Percentiles rank a stretch among this genome's conserved stretches.
These are phyloP conservation scores for Plusia festucae DNA, from an alignment of 2,888 invertebrate genomes.

Conservation along the genomic window DNA sequence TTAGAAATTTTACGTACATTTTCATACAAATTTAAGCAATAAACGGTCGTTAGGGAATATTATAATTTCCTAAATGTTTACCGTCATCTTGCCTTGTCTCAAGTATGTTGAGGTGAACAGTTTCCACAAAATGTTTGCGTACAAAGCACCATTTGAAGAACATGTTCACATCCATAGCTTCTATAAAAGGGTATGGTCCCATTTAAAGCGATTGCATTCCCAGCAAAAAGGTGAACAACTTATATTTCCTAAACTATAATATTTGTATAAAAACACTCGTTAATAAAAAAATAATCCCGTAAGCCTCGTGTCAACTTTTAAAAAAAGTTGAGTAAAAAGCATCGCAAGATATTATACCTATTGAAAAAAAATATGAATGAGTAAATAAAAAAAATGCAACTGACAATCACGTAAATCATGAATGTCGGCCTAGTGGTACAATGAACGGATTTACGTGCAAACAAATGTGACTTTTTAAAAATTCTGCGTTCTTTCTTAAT, in stretches of 20 bases:
- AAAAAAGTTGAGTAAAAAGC: too few species aligned
- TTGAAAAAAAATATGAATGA: too few species aligned
- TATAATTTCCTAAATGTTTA: background rate
- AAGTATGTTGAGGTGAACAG: background rate
- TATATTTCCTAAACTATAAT: too few species aligned
- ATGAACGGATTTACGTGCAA: too few species aligned
- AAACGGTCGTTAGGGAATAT: background rate
- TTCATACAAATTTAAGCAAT: background rate
- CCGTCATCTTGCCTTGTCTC: conserved; percentile 1
- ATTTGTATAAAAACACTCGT: background rate
- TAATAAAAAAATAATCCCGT: too few species aligned
- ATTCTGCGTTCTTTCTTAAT: too few species aligned
- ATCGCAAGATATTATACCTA: too few species aligned
- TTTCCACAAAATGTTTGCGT: conserved; percentile 3
- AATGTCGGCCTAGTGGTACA: too few species aligned
- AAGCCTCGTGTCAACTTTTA: too few species aligned
- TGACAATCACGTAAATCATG: too few species aligned
- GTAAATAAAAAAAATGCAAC: too few species aligned
- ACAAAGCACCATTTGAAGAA: background rate
- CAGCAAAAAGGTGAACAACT: background rate
- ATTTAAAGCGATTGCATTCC: background rate
- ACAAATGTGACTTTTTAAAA: too few species aligned
- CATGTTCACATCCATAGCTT: background rate
- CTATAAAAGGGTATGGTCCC: background rate
- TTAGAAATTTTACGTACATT: background rate